These are phyloP conservation scores for Agelas oroides DNA, from an alignment of 37 sponge, comb jelly and placozoan genomes.

Conservation along the genomic window DNA sequence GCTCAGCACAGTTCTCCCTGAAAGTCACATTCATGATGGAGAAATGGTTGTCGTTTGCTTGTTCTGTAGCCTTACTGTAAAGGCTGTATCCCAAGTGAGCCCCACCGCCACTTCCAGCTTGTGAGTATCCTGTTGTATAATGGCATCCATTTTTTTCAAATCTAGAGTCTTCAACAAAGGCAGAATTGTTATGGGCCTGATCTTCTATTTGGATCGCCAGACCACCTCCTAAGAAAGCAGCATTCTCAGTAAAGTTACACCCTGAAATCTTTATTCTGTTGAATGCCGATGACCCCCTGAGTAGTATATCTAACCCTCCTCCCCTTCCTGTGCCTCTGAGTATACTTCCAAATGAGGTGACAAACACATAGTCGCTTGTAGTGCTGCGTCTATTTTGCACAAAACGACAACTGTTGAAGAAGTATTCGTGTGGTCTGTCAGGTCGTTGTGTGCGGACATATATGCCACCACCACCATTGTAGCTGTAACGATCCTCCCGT, in stretches of 20 bases:
- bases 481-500: background rate
- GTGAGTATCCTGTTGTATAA: background rate
- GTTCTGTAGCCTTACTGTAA: background rate
- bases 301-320: constrained; percentile 2
- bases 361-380: background rate
- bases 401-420: background rate
- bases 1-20: constrained; percentile 18
- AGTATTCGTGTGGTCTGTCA: too few relatives aligned
- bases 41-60: background rate
- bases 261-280: background rate
- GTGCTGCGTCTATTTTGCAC: background rate
- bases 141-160: constrained; percentile 20
- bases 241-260: constrained; percentile 9
- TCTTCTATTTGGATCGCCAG: constrained; percentile 7
- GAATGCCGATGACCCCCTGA: background rate
- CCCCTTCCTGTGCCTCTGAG: constrained; percentile 16
- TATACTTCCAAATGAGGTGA: background rate
- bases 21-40: background rate
- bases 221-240: constrained; percentile 36
- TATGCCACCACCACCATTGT: background rate
- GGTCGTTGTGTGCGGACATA: background rate
- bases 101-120: constrained; percentile 10
- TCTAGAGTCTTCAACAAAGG: background rate
- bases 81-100: constrained; percentile 3
- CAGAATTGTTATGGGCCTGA: background rate